These are phyloP conservation scores for Neoscelio sp. DNA, from an alignment of 2,888 invertebrate species.

Conservation along the genomic window DNA sequence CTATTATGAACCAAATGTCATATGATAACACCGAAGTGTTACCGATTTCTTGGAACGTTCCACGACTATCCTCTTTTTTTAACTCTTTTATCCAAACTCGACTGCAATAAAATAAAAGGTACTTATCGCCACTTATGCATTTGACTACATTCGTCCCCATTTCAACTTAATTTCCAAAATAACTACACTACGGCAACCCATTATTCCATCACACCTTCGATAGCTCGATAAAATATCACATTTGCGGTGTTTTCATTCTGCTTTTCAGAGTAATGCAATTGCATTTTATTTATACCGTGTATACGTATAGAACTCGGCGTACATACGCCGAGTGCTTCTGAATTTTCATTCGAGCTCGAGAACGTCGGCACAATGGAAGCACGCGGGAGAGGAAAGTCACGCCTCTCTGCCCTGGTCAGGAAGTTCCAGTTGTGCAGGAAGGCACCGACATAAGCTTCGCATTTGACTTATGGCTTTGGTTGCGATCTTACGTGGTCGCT, in stretches of 20 bases:
- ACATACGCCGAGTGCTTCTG: conserved; percentile 36
- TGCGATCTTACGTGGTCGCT: conserved; percentile 51
- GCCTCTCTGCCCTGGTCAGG: conserved; percentile 53
- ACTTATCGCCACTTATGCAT: too few species aligned
- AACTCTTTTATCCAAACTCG: too few species aligned
- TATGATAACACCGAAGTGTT: too few species aligned
- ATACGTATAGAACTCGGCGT: not conserved
- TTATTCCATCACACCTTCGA: conserved; percentile 14
- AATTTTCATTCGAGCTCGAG: conserved; percentile 47
- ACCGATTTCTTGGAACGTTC: too few species aligned
- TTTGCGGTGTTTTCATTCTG: conserved; percentile 30
- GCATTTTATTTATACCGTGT: conserved; percentile 33
- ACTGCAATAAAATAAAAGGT: too few species aligned
- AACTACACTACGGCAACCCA: not conserved
- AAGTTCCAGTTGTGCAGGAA: conserved; percentile 65
- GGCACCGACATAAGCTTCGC: conserved; percentile 65
- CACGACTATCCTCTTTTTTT: too few species aligned
- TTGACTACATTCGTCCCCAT: too few species aligned
- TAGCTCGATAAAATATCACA: conserved; percentile 36
- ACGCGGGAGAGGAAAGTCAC: conserved; percentile 33
- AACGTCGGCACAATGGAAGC: conserved; percentile 55
- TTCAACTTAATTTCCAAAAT: not conserved
- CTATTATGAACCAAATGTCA: too few species aligned
- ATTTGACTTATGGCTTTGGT: conserved; percentile 63
- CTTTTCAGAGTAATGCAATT: conserved; percentile 38